These are phyloP conservation scores for Lycocorax pyrrhopterus DNA, from an alignment of 2,113 vertebrate species.

Conservation along the genomic window DNA sequence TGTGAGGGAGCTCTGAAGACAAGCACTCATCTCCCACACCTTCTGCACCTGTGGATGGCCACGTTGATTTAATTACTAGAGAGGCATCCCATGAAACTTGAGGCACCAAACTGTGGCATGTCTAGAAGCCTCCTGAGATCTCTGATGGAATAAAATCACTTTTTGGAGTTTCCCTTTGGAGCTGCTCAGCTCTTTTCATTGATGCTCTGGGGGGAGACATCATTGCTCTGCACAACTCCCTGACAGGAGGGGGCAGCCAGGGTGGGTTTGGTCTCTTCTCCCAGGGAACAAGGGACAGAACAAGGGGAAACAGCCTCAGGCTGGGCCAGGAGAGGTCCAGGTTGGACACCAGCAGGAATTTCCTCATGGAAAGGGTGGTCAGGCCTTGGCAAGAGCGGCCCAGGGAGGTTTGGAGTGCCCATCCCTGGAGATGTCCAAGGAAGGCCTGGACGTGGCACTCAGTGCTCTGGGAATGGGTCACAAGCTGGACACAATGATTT, in stretches of 20 bases:
- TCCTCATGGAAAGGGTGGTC: accelerated
- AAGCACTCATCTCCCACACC: not conserved
- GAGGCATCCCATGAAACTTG: not conserved
- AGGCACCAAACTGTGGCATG: not conserved
- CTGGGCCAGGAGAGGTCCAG: not conserved
- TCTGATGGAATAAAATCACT: not conserved
- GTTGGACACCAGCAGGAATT: accelerated
- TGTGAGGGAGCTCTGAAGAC: not conserved
- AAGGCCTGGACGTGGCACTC: not conserved
- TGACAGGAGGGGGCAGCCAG: not conserved
- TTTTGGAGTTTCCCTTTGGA: not conserved
- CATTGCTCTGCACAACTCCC: not conserved
- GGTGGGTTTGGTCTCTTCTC: not conserved
- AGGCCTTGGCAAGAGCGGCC: not conserved
- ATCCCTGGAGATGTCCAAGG: not conserved
- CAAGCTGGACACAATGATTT: accelerated
- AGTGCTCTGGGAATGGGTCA: accelerated
- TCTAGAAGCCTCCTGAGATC: not conserved
- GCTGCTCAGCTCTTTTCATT: not conserved
- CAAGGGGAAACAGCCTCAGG: not conserved
- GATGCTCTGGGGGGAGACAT: not conserved
- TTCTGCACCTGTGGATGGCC: not conserved
- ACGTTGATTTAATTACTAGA: not conserved
- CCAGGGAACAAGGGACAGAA: not conserved
- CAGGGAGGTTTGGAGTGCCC: not conserved